Base-by-base conservation (phyloP, 1,140 invertebrate genomes). In the Lanistes nyassanus region DNA sequence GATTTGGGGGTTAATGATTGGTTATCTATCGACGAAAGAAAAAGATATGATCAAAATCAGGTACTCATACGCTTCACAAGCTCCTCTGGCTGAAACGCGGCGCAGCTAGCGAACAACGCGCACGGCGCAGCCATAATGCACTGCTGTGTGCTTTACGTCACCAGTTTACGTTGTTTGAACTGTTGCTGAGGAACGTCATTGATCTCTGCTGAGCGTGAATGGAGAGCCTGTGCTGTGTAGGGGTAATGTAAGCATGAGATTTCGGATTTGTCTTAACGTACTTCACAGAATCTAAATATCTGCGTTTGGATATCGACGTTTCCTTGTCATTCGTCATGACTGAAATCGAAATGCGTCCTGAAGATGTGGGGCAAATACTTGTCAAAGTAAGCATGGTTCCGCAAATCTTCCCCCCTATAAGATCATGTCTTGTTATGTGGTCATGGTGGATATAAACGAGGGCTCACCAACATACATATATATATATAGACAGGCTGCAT, bases 351-450 rank as follows among this genome's bases (percentile, higher is more conserved):
- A 70, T 78, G 9, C 77, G 81, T n/a, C 81, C 85, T 31, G 84
- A 87, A 67, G 85, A 88, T 78, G 84, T 88, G 75, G 87, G 87
- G 60, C 81, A 88, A 76, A 88, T 88, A 64, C 79, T 88, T 29
- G 80, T 88, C 11, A 86, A 87, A 82, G 87, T 87, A 81, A 79
- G 77, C 65, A 9, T 21, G 19, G 23, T 47, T 65, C 5, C 55
- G 29, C 29, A 13, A 60, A 53, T 42, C 6, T 64, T 21, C 31
- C 71, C 16, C 71, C n/a, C 36, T 36, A 2, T 5, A 42, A 13
- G 23, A 6, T 23, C 16, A 7, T 70, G n/a, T 47, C 36, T 70
- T 39, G n/a, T 47, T n/a, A 39, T 37, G 11, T 47, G 42, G 21
- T 3, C 2, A 47, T 70, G 36, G 19, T 70, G 67, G 6, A 58